Evolutionary conservation across 2,113 vertebrate genomes (phyloP).

Genomic region (Lates calcarifer): DNA sequence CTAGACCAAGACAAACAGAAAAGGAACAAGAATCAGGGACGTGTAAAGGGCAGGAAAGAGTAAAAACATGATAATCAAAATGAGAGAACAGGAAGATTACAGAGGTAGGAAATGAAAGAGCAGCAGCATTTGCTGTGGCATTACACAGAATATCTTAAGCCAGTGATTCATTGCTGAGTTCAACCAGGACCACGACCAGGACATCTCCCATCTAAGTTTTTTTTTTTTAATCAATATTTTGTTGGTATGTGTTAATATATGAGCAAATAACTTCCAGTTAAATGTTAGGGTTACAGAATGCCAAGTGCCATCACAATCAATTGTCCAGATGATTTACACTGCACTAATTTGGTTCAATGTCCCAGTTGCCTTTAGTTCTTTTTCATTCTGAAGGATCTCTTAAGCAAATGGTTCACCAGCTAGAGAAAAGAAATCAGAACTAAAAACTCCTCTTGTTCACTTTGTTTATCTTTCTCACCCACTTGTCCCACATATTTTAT

Average conservation of each 20-base stretch:
- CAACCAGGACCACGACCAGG: neutral
- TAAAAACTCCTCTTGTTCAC: too few relatives aligned
- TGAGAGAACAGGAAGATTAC: constrained; percentile 11
- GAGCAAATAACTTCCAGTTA: neutral
- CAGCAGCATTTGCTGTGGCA: neutral
- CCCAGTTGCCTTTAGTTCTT: neutral
- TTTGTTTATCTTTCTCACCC: too few relatives aligned
- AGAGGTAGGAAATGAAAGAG: constrained; percentile 22
- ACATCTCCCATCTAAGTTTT: neutral
- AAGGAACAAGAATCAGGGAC: neutral
- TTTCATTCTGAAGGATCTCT: too few relatives aligned
- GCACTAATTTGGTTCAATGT: neutral
- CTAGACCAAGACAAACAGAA: constrained; percentile 29
- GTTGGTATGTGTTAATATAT: neutral
- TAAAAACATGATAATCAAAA: constrained; percentile 6
- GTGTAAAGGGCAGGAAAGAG: neutral
- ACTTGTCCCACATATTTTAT: too few relatives aligned
- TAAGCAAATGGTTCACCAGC: too few relatives aligned
- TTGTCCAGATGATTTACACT: neutral
- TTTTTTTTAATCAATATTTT: neutral
- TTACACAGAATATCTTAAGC: neutral
- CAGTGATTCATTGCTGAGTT: constrained; percentile 10
- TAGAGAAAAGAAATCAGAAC: too few relatives aligned
- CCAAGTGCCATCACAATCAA: neutral
- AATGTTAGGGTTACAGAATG: neutral